Evolutionary conservation across 2,888 invertebrate genomes (phyloP).

Genomic region (Spodoptera littoralis): DNA sequence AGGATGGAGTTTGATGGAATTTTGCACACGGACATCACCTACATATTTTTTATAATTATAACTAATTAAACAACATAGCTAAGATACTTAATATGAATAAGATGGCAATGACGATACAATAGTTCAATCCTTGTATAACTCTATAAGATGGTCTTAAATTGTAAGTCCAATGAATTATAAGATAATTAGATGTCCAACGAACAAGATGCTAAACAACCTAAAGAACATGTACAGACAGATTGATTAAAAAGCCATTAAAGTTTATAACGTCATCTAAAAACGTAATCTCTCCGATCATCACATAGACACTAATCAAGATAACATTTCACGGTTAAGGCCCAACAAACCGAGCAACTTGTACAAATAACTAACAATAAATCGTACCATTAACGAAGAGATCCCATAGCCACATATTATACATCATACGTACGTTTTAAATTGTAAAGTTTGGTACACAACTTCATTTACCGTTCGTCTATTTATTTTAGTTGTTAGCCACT

Average conservation of each 20-base stretch:
- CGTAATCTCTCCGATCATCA: slow-evolving; percentile 56
- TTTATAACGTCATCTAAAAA: slow-evolving; percentile 42
- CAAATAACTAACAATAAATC: slow-evolving; percentile 74
- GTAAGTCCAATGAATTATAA: too few relatives aligned
- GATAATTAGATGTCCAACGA: slow-evolving; percentile 1
- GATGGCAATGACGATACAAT: too few relatives aligned
- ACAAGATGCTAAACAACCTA: slow-evolving; percentile 3
- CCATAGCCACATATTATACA: slow-evolving; percentile 66
- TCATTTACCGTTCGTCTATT: slow-evolving; percentile 84
- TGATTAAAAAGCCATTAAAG: slow-evolving; percentile 19
- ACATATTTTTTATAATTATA: too few relatives aligned
- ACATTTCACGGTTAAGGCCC: slow-evolving; percentile 68
- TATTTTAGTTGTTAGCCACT: slow-evolving; percentile 80
- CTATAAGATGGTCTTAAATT: too few relatives aligned
- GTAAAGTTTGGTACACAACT: slow-evolving; percentile 72
- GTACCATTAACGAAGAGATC: slow-evolving; percentile 71
- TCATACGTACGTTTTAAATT: slow-evolving; percentile 53
- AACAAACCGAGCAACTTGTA: slow-evolving; percentile 64
- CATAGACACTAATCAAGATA: slow-evolving; percentile 63
- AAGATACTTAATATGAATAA: too few relatives aligned
- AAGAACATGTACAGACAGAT: neutral
- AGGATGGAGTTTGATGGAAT: too few relatives aligned
- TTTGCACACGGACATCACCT: too few relatives aligned
- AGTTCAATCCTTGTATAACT: too few relatives aligned
- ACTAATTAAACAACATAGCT: too few relatives aligned